Conservation (phyloP, 2,113 vertebrate species). For the Lasiurus borealis region DNA sequence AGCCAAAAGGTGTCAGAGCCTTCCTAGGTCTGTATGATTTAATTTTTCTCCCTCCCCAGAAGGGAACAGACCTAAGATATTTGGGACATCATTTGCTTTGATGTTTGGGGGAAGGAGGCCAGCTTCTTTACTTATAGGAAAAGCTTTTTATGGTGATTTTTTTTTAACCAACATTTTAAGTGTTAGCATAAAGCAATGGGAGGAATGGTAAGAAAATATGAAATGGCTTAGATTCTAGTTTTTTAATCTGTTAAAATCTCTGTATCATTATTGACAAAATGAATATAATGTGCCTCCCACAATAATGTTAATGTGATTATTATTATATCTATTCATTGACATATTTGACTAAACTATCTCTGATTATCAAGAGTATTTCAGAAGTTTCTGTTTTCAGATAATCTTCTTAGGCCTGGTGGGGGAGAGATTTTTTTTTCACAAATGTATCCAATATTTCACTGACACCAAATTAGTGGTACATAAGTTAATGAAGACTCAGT, state of each 20-base stretch:
- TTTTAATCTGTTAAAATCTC: background rate
- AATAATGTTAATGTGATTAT: background rate
- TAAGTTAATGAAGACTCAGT: background rate
- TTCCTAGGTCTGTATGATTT: background rate
- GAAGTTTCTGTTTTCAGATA: background rate
- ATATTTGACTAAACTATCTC: background rate
- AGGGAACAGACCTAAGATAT: background rate
- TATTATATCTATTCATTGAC: background rate
- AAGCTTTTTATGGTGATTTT: background rate
- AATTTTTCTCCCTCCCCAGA: background rate
- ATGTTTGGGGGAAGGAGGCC: background rate
- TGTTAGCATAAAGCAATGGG: background rate
- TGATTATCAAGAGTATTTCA: background rate
- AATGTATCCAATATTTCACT: background rate
- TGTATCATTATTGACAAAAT: background rate
- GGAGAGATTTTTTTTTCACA: background rate
- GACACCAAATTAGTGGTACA: background rate
- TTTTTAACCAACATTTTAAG: slow-evolving; percentile 35
- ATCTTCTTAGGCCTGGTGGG: background rate
- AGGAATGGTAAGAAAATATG: background rate
- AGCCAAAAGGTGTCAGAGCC: background rate
- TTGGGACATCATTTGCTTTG: background rate
- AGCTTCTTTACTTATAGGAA: background rate
- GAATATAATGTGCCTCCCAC: background rate
- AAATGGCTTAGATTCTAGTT: background rate